Percentiles rank a stretch among this genome's conserved stretches.
phyloP scores from a whole-genome alignment of 1,140 invertebrate genomes.

The Solenopsis fugax region DNA sequence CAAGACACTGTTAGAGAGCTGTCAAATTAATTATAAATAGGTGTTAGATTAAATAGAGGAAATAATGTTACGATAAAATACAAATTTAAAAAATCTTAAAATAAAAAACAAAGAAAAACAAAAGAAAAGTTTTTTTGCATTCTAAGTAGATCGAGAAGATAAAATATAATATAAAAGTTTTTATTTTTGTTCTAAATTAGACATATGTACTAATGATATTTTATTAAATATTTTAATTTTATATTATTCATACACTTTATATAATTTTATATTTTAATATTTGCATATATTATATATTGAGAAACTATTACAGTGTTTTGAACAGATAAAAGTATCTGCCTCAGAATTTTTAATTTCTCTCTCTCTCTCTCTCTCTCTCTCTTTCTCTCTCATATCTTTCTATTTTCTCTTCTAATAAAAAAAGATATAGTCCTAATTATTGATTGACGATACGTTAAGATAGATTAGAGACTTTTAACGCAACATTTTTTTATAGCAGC shows the following conservation, averaged over 20 bases:
- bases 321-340: background rate
- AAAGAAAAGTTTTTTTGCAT: background rate
- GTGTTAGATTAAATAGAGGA: background rate
- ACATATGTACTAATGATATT: background rate
- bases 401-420: background rate
- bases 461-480: background rate
- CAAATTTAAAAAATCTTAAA: background rate
- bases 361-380: too few relatives aligned
- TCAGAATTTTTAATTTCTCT: background rate
- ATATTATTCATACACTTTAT: too few relatives aligned
- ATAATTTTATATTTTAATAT: background rate
- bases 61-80: constrained; percentile 1
- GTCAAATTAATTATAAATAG: background rate
- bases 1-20: background rate
- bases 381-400: too few relatives aligned
- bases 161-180: background rate
- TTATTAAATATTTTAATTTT: too few relatives aligned
- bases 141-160: background rate
- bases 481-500: background rate
- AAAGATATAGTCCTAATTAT: constrained; percentile 4
- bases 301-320: background rate
- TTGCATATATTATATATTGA: background rate
- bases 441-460: background rate
- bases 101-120: background rate
- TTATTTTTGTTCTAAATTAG: background rate